Base-by-base conservation (phyloP, 2,888 invertebrate species). In the Ischnus inquisitorius region DNA sequence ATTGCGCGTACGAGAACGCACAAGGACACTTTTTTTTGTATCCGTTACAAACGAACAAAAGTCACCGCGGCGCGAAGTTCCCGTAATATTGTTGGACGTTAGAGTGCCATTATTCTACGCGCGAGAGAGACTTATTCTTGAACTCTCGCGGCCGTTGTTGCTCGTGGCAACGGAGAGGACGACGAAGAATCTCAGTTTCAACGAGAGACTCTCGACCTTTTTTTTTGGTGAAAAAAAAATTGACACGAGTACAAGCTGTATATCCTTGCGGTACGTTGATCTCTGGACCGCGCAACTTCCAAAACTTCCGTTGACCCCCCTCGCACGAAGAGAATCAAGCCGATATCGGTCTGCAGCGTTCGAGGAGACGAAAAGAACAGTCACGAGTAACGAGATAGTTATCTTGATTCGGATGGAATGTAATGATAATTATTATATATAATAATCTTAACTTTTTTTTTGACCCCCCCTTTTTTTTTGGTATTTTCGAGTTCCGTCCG, bases 201-300 rank as follows among this genome's bases (percentile, higher is more conserved):
- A 68, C 16, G 68, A 51, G 68, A 51, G 48, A 16, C 28, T 28
- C 28, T 34, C 19, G 25, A 16, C 48, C 68, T 48, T 68, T 34
- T 28, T 68, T 28, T 46, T 14, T 28, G 28, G 10, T 0, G 0
- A 34, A 34, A 34, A 34, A 34, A 34, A 64, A 64, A 64, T 34
- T 39, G 16, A 16, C 1, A n/a, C 62, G 34, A 34, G 62, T 34
- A 16, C 39, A 12, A 28, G 39, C 3, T 34, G 34, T 34, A 34
- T 34, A 34, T 34, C 8, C 34, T 34, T 39, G 8, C 19, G 64
- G 41, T 39, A 39, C 64, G 19, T 64, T 64, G 64, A 64, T 39
- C 64, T 19, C 19, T 34, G 34, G 8, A 34, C 34, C 34, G 34
- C 10, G 10, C 16, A 19, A 34, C 16, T 0, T 16, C 41, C 39